Percentiles rank a stretch among this genome's conserved stretches.
These are phyloP conservation scores for Poecilia gillii DNA, from an alignment of 2,797 vertebrate species.

Conservation along the genomic window DNA sequence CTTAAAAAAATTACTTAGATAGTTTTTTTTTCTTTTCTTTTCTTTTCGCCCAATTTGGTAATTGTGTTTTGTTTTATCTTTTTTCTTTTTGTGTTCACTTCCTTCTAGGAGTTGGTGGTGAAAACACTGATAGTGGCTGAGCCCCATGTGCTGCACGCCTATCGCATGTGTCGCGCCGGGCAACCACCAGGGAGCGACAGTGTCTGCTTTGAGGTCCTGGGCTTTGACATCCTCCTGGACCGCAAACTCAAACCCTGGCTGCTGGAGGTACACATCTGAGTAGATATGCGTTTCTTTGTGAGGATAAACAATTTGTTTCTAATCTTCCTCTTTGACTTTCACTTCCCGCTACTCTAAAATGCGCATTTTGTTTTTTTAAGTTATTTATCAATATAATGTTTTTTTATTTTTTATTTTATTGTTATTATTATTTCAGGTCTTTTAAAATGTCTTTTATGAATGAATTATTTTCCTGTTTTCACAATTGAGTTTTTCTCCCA, in stretches of 20 bases:
- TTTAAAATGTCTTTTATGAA: neutral
- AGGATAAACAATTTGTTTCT: slow-evolving; percentile 5
- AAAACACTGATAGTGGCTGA: slow-evolving; percentile 97
- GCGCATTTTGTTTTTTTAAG: neutral
- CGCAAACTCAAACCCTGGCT: slow-evolving; percentile 99
- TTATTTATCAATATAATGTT: neutral
- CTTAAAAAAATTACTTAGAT: neutral
- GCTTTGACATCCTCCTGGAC: slow-evolving; percentile 97
- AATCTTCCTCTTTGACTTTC: neutral
- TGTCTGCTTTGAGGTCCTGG: slow-evolving; percentile 97
- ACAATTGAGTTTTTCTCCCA: slow-evolving; percentile 15
- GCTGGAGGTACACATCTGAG: slow-evolving; percentile 78
- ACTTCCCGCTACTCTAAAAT: neutral
- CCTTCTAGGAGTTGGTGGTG: slow-evolving; percentile 91
- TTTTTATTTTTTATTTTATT: too few species aligned
- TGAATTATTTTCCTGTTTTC: neutral
- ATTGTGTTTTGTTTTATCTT: neutral
- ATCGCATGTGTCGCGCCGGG: slow-evolving; percentile 97
- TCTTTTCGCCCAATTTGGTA: slow-evolving; percentile 9
- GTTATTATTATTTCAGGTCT: neutral
- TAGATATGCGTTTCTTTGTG: neutral
- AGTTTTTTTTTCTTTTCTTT: neutral
- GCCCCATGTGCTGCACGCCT: slow-evolving; percentile 95
- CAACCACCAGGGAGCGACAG: slow-evolving; percentile 97
- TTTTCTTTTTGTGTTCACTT: slow-evolving; percentile 29